These are phyloP conservation scores for Lepidurus couesii DNA, from an alignment of 1,140 invertebrate species.

Conservation along the genomic window DNA sequence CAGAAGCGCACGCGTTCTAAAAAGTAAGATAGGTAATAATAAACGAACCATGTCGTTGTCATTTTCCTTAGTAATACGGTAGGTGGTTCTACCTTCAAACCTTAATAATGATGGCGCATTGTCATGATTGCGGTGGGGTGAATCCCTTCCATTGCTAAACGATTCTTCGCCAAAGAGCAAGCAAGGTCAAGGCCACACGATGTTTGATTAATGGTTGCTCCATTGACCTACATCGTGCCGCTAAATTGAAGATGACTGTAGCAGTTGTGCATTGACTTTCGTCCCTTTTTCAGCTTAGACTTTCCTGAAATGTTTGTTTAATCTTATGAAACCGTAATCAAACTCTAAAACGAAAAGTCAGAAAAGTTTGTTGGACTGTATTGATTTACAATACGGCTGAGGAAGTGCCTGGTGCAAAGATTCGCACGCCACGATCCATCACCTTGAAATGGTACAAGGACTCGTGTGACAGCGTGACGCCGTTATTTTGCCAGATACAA, in stretches of 20 bases:
- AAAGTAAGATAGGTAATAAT: neutral
- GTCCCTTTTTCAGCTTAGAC: too few species aligned
- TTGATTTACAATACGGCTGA: slow-evolving; percentile 30
- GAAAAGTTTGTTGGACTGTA: neutral
- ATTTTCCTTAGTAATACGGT: neutral
- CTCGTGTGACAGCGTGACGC: neutral
- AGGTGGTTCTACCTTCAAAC: neutral
- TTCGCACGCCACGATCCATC: slow-evolving; percentile 29
- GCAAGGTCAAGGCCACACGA: neutral
- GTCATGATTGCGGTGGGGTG: neutral
- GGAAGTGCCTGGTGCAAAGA: slow-evolving; percentile 32
- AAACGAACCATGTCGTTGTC: neutral
- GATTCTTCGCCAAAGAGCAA: neutral
- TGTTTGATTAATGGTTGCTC: neutral
- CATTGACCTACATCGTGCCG: neutral
- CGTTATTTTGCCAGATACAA: slow-evolving; percentile 26
- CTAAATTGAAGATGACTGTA: neutral
- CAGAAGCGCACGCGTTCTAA: slow-evolving; percentile 1
- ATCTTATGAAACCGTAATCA: neutral
- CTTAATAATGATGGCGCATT: neutral
- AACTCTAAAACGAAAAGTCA: neutral
- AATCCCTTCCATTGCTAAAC: neutral
- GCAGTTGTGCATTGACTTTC: too few species aligned
- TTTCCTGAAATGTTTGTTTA: too few species aligned
- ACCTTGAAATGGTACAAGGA: slow-evolving; percentile 29